Base-by-base conservation (phyloP, 2,113 vertebrate genomes). In the Ochotona princeps region DNA sequence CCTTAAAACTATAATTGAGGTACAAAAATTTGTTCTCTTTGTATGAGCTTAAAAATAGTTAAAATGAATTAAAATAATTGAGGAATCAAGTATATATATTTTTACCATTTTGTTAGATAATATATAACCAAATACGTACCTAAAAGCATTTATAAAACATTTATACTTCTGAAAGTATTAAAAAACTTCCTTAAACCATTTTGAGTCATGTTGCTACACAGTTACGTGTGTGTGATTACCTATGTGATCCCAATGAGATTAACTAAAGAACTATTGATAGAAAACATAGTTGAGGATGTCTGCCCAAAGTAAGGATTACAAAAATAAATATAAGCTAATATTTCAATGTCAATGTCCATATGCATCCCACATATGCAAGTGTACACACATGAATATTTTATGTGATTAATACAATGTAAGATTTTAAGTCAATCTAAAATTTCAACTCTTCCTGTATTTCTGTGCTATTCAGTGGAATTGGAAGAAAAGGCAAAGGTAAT, bases 381-480 rank as follows among this genome's bases (percentile, higher is more conserved):
- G 60, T 2, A 35, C 28, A 1, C 1, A 72, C 1, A 8, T 4
- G 8, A 32, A 14, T 5, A 70, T 83, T 75, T 70, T n/a, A 49
- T 69, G 57, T 80, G n/a, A 32, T 61, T 7, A 60, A 8, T 5
- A 26, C 17, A 75, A 83, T 18, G 35, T 18, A 83, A n/a, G 15
- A 30, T 88, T 85, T 0, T 73, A 54, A 23, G 23, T 72, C 47
- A 91, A 84, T 21, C 9, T 38, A 85, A n/a, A 12, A 67, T 65
- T 89, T 85, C 13, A 20, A 35, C n/a, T 18, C 69, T 92, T 47
- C 3, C 12, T 82, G 82, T 93, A 23, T 28, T 7, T 73, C 5
- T 69, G 32, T 94, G 35, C 82, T 74, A 70, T 72, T 44, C n/a
- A 63, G 13, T 92, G 35, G 83, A 94, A 91, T 26, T 8, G 8